Percentiles rank a stretch among this genome's conserved stretches.
phyloP scores from a whole-genome alignment of 2,797 vertebrate species.

The Gymnothorax reevesii region DNA sequence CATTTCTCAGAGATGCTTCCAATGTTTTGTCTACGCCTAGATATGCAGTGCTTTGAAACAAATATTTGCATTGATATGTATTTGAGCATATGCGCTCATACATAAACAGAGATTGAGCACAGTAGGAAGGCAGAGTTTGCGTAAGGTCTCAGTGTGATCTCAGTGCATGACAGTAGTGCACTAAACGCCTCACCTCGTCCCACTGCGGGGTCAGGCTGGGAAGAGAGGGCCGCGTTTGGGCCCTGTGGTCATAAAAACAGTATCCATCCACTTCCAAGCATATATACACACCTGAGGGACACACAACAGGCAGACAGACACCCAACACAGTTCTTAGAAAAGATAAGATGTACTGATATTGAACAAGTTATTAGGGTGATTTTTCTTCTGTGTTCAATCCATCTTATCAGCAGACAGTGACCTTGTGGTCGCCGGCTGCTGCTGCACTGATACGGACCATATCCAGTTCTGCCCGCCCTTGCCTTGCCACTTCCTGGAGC shows the following conservation, averaged over 20 bases:
- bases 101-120: neutral
- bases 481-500: no score
- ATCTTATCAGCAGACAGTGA: no score
- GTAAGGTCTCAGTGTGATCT: neutral
- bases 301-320: conserved; percentile 14
- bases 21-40: no score
- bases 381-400: no score
- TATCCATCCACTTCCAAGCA: conserved; percentile 73
- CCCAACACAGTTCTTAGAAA: neutral
- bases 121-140: neutral
- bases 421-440: no score
- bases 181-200: conserved; percentile 66
- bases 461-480: no score
- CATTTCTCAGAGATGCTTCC: no score
- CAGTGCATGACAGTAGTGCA: neutral
- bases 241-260: conserved; percentile 66
- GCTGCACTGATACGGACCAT: no score
- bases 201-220: conserved; percentile 65
- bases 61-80: neutral
- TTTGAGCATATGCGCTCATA: neutral
- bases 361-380: no score
- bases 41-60: neutral
- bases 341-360: no score
- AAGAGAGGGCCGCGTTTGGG: conserved; percentile 68
- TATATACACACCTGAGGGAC: conserved; percentile 63